These are phyloP conservation scores for Griposia aprilina DNA, from an alignment of 2,888 invertebrate species.

Conservation along the genomic window DNA sequence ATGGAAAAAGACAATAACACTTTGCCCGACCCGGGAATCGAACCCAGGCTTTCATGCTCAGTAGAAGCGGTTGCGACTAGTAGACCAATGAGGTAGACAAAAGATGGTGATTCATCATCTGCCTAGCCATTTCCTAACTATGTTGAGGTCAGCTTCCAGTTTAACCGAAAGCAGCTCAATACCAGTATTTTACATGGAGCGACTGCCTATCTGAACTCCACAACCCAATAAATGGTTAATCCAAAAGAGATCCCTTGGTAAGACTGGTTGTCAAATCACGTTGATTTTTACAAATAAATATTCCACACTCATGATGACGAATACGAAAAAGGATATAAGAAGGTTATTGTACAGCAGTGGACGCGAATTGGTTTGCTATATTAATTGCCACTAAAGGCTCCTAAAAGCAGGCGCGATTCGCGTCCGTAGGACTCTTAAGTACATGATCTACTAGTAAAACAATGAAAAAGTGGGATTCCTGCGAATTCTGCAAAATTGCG, in stretches of 20 bases:
- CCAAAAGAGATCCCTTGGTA: no score
- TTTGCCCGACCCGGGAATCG: neutral
- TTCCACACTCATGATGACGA: neutral
- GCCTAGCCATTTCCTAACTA: no score
- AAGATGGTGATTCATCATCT: no score
- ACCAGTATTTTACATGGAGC: no score
- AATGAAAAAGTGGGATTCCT: neutral
- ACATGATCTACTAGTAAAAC: constrained; percentile 3
- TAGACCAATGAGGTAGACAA: no score
- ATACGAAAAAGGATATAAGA: neutral
- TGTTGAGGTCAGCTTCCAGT: no score
- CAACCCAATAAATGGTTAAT: no score
- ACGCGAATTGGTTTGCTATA: neutral
- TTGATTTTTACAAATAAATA: neutral
- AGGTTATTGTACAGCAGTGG: neutral
- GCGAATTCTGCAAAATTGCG: constrained; percentile 25
- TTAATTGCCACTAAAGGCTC: neutral
- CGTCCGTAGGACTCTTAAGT: no score
- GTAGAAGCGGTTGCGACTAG: no score
- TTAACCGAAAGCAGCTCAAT: no score
- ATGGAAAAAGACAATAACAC: neutral
- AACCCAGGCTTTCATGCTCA: neutral
- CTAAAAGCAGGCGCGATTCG: no score
- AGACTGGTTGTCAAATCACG: neutral
- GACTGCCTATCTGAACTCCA: no score